Percentiles rank a stretch among this genome's conserved stretches.
These are phyloP conservation scores for Oreochromis spilurus DNA, from an alignment of 2,113 vertebrate species.

Conservation along the genomic window DNA sequence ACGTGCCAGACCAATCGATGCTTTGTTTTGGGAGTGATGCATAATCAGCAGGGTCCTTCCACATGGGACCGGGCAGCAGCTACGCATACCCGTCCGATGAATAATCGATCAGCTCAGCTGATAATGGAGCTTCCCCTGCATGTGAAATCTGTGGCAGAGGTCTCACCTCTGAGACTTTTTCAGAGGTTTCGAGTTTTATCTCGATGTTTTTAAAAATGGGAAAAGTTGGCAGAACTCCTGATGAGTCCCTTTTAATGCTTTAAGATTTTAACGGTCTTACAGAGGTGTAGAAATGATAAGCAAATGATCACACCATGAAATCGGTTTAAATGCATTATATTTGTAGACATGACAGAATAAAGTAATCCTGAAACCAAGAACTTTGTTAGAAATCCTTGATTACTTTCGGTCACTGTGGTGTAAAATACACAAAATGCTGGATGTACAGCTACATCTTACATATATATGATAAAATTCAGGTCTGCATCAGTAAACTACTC, in stretches of 20 bases:
- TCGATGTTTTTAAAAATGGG: background rate
- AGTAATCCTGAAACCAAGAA: background rate
- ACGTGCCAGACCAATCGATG: constrained; percentile 39
- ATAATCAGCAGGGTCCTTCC: background rate
- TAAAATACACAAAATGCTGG: background rate
- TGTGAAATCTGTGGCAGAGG: background rate
- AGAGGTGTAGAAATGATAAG: background rate
- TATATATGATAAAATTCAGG: background rate
- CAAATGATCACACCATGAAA: background rate
- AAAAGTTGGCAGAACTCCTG: background rate
- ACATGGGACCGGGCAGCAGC: background rate
- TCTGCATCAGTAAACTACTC: background rate
- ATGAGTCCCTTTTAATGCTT: background rate
- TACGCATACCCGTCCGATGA: background rate
- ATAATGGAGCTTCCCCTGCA: background rate
- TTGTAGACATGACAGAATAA: background rate
- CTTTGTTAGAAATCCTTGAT: background rate
- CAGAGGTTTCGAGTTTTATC: background rate
- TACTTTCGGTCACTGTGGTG: background rate
- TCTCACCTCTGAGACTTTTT: background rate
- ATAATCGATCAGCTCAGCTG: background rate
- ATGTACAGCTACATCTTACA: background rate
- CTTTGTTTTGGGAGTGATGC: constrained; percentile 32
- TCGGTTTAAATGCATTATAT: background rate
- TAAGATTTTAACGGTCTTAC: background rate